Evolutionary conservation across 2,888 invertebrate species (phyloP), one percentile per base, ranked within the genome.

Genomic region (Boloria euphrosyne): DNA sequence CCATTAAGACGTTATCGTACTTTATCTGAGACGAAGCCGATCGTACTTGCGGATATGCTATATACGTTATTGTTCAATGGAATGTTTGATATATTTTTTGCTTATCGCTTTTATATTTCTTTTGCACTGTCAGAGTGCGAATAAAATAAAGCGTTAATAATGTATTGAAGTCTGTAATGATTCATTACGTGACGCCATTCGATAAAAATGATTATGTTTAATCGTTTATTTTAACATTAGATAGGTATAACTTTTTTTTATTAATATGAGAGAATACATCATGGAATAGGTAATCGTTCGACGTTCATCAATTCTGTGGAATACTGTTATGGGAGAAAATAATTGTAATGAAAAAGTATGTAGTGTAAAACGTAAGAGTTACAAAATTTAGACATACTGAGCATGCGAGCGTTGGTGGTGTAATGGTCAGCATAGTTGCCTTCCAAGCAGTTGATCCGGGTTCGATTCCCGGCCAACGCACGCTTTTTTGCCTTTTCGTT

Each of bases 401-500:
- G 7, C 13, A 57, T 10, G 10, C 18, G 0, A 4, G 92, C 92
- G 92, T 89, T 84, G 92, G 92, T 92, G 92, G 92, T 92, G 92
- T 93, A 92, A 93, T 92, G 92, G 92, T 93, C 90, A 92, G 92
- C 92, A 92, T 92, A 93, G 92, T 93, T 93, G 92, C 92, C 92
- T 92, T 92, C 92, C 93, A 92, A 92, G 92, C 92, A 92, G 92
- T 93, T 93, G 92, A 93, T 92, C 92, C 92, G 92, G 89, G 92
- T 93, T 93, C 92, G 92, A 93, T 93, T 93, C 92, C 90, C 92
- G 92, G 92, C 91, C 92, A 79, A 89, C 92, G 91, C 92, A 92
- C 82, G 71, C 58, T 81, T 87, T 87, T 87, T 27, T 5, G 14
- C n/a, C 31, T 10, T 10, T 10, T 38, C 31, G 10, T 38, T 10